Evolutionary conservation across 2,888 invertebrate genomes (phyloP).

Genomic region (Amphipyra tragopoginis): DNA sequence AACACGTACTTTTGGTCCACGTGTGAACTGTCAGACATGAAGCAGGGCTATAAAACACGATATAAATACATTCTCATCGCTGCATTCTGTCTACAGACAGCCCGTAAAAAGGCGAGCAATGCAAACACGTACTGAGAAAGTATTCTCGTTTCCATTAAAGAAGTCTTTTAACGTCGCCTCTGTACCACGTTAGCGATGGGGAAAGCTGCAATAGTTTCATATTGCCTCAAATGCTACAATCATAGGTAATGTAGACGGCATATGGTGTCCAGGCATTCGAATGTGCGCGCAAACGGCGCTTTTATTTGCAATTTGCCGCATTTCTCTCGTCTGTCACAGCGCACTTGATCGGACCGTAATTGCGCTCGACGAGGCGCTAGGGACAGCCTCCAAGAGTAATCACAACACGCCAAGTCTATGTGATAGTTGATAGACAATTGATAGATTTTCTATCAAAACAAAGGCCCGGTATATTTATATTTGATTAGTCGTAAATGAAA

Average conservation of each 20-base stretch:
- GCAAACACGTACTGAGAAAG: constrained; percentile 62
- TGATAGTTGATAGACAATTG: constrained; percentile 14
- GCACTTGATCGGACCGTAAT: constrained; percentile 50
- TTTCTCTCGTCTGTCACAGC: constrained; percentile 56
- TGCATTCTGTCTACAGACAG: constrained; percentile 35
- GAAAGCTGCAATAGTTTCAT: constrained; percentile 65
- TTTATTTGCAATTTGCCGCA: constrained; percentile 67
- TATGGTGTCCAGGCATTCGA: constrained; percentile 51
- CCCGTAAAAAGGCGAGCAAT: constrained; percentile 55
- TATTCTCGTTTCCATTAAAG: constrained; percentile 60
- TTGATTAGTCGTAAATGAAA: constrained; percentile 22
- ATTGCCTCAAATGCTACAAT: constrained; percentile 55
- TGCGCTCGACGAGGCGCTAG: constrained; percentile 38
- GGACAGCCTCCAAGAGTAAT: constrained; percentile 36
- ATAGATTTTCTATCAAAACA: constrained; percentile 35
- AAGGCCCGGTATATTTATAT: constrained; percentile 13
- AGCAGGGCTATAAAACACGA: constrained; percentile 29
- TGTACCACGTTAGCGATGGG: constrained; percentile 41
- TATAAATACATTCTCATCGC: constrained; percentile 35
- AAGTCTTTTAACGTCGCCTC: constrained; percentile 45
- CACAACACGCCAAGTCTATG: constrained; percentile 34
- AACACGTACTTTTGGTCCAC: constrained; percentile 11
- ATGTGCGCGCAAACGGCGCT: constrained; percentile 47
- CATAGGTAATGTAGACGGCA: constrained; percentile 56
- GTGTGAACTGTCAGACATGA: constrained; percentile 29